These are phyloP conservation scores for Orthosia gracilis DNA, from an alignment of 2,888 invertebrate species.

Conservation along the genomic window DNA sequence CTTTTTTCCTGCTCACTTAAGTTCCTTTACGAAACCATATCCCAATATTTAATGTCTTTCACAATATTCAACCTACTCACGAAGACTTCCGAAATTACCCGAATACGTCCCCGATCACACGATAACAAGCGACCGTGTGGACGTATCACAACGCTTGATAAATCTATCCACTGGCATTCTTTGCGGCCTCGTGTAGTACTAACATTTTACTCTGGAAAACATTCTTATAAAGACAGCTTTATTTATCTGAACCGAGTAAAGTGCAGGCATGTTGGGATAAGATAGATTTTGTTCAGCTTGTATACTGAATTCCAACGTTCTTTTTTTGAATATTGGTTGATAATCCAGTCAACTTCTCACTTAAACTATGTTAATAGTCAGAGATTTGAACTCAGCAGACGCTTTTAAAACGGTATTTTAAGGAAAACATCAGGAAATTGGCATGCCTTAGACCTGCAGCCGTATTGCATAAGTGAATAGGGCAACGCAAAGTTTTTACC, in stretches of 20 bases:
- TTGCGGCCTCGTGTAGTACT: constrained; percentile 27
- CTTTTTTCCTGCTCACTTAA: too few relatives aligned
- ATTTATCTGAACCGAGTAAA: constrained; percentile 1
- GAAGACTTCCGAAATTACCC: constrained; percentile 17
- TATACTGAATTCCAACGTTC: background rate
- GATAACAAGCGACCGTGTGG: constrained; percentile 52
- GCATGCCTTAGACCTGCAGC: too few relatives aligned
- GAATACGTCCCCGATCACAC: constrained; percentile 39
- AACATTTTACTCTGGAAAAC: constrained; percentile 32
- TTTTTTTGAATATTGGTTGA: too few relatives aligned
- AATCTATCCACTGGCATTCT: constrained; percentile 56
- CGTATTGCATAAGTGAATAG: too few relatives aligned
- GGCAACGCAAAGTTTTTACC: too few relatives aligned
- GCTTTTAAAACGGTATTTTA: too few relatives aligned
- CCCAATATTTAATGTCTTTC: too few relatives aligned
- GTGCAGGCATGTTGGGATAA: background rate
- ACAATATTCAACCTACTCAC: background rate
- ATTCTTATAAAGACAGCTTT: constrained; percentile 12
- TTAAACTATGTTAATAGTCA: too few relatives aligned
- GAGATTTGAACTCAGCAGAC: too few relatives aligned
- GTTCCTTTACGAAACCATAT: too few relatives aligned
- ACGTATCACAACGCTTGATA: constrained; percentile 56
- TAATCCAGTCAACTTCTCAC: too few relatives aligned
- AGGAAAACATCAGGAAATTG: too few relatives aligned
- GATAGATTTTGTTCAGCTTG: background rate